Base-by-base conservation (phyloP, 2,113 vertebrate species). In the Toxostoma redivivum region DNA sequence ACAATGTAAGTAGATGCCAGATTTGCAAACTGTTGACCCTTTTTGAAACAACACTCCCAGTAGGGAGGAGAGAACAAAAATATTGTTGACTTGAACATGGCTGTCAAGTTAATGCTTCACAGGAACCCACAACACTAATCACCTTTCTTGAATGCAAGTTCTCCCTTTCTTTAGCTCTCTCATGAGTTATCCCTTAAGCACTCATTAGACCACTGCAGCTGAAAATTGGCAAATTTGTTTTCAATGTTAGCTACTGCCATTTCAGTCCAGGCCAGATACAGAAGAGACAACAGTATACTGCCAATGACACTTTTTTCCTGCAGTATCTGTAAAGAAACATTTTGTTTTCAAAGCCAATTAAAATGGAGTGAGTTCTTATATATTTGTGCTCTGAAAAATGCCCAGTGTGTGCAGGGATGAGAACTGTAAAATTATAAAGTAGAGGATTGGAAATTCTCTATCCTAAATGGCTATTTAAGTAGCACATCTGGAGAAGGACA, bases 1-100 rank as follows among this genome's bases (percentile, higher is more conserved):
- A 83, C 88, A 86, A 94, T 92, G 48, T 95, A 91, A 94, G 74
- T 94, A 81, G 81, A 91, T 91, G 90, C 48, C 82, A 84, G 70
- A 58, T 44, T 91, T 81, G 79, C 74, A 91, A 88, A 94, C 69
- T 4, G 5, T 91, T 92, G 86, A 83, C 71, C 73, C 22, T 76
- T 64, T 83, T 95, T 85, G 74, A 81, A 94, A 90, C 85, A 90
- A 90, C 90, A 91, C 71, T 80, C 37, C 73, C 76, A 92, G 79
- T n/a, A 67, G 60, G 86, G 74, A 81, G 51, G 47, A 93, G 76
- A 83, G 73, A 95, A 91, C 44, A 91, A 73, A 92, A 91, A 77
- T 93, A 35, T 66, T 81, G 42, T 91, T 86, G 76, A 81, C 78
- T 96, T 94, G 61, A 85, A 62, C 33, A 15, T 80, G 71, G 53